Evolutionary conservation across 1,140 invertebrate species (phyloP).

Genomic region (Acromyrmex heyeri): DNA sequence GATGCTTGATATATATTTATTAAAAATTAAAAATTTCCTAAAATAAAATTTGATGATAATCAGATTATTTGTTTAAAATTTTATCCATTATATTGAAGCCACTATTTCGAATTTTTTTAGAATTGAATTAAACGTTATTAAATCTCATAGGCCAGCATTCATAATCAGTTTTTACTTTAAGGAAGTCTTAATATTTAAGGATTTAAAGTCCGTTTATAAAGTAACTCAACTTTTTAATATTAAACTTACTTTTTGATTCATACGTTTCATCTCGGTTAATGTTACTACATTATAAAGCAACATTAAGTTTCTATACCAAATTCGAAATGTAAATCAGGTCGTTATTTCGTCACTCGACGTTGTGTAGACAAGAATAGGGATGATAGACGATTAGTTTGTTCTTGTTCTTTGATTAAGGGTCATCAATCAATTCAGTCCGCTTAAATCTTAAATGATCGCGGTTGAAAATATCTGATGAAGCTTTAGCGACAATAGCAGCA

Average conservation of each 20-base stretch:
- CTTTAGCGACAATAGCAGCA: conserved; percentile 12
- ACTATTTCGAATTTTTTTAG: no score
- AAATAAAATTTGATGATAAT: no score
- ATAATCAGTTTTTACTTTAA: no score
- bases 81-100: no score
- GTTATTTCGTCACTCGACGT: not conserved
- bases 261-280: not conserved
- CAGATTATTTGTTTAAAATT: no score
- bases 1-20: no score
- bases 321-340: not conserved
- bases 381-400: conserved; percentile 13
- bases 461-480: conserved; percentile 49
- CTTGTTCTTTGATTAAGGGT: conserved; percentile 13
- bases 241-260: not conserved
- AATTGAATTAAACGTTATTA: no score
- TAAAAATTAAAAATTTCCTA: no score
- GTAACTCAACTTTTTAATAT: not conserved
- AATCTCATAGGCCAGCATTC: no score
- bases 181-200: no score
- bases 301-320: not conserved
- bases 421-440: conserved; percentile 23
- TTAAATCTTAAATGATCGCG: conserved; percentile 31
- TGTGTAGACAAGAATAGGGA: conserved; percentile 8
- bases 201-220: no score
- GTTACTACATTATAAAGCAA: not conserved